phyloP scores from a whole-genome alignment of 1,140 invertebrate species.

The Maniola jurtina region DNA sequence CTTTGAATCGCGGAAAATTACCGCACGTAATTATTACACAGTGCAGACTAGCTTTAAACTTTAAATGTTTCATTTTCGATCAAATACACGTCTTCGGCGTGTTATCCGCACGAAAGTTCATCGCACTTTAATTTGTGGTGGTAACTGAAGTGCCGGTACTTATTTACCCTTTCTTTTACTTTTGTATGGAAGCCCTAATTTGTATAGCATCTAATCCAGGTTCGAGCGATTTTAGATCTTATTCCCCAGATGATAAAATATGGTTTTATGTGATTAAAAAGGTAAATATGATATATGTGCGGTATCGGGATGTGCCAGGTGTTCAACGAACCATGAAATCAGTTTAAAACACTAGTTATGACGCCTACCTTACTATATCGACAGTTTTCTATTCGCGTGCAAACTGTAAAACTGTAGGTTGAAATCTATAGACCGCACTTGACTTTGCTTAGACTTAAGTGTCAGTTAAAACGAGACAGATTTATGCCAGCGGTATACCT shows the following conservation, averaged over 20 bases:
- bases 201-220: background rate
- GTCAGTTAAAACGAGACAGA: too few relatives aligned
- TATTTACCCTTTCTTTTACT: constrained; percentile 10
- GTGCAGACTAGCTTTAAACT: constrained; percentile 13
- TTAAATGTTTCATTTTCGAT: constrained; percentile 16
- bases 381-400: constrained; percentile 24
- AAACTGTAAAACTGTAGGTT: too few relatives aligned
- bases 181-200: constrained; percentile 23
- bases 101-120: constrained; percentile 2
- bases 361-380: constrained; percentile 28
- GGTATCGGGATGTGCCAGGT: constrained; percentile 39
- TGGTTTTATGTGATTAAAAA: background rate
- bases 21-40: background rate
- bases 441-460: too few relatives aligned
- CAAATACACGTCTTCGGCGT: constrained; percentile 6
- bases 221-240: constrained; percentile 8
- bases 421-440: too few relatives aligned
- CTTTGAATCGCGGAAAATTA: background rate
- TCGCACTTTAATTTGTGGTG: constrained; percentile 9
- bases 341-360: constrained; percentile 34
- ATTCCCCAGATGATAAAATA: background rate
- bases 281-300: constrained; percentile 3
- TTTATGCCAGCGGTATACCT: too few relatives aligned
- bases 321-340: constrained; percentile 33
- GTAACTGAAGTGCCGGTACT: constrained; percentile 2